Evolutionary conservation across 1,140 invertebrate species (phyloP).

Genomic region (Drosophila teissieri): DNA sequence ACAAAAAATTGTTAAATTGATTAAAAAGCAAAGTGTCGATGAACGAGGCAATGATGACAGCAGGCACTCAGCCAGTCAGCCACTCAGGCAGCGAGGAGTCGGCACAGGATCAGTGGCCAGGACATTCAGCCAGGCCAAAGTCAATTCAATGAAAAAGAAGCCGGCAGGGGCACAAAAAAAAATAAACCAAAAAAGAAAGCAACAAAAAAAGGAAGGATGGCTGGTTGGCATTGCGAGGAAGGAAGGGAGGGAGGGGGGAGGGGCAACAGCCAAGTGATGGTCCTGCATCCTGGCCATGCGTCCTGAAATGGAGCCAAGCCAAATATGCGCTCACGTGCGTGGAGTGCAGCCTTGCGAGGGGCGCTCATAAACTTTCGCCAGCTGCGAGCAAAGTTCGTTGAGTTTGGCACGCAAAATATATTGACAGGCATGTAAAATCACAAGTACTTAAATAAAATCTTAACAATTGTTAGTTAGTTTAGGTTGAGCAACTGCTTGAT

Average conservation of each 20-base stretch:
- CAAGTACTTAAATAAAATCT: too few relatives aligned
- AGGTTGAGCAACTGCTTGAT: background rate
- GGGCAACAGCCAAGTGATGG: slow-evolving; percentile 29
- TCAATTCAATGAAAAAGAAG: slow-evolving; percentile 43
- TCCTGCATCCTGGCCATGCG: slow-evolving; percentile 36
- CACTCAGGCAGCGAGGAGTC: slow-evolving; percentile 20
- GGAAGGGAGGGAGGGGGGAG: background rate
- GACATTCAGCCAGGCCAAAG: slow-evolving; percentile 40
- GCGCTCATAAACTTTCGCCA: background rate
- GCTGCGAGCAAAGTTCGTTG: too few relatives aligned
- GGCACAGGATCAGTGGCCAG: slow-evolving; percentile 26
- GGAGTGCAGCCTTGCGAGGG: slow-evolving; percentile 1
- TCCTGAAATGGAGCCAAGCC: slow-evolving; percentile 57
- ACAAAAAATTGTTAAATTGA: slow-evolving; percentile 81
- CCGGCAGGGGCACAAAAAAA: background rate
- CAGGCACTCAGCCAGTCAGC: slow-evolving; percentile 48
- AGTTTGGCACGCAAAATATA: too few relatives aligned
- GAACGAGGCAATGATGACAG: slow-evolving; percentile 82
- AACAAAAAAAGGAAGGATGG: background rate
- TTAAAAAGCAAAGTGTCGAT: slow-evolving; percentile 83
- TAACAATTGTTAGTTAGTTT: too few relatives aligned
- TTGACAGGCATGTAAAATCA: too few relatives aligned
- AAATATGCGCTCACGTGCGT: slow-evolving; percentile 50
- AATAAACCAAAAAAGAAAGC: background rate
- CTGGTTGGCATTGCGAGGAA: background rate